Percentiles rank a stretch among this genome's conserved stretches.
These are phyloP conservation scores for Xylota segnis DNA, from an alignment of 2,888 invertebrate genomes.

Conservation along the genomic window DNA sequence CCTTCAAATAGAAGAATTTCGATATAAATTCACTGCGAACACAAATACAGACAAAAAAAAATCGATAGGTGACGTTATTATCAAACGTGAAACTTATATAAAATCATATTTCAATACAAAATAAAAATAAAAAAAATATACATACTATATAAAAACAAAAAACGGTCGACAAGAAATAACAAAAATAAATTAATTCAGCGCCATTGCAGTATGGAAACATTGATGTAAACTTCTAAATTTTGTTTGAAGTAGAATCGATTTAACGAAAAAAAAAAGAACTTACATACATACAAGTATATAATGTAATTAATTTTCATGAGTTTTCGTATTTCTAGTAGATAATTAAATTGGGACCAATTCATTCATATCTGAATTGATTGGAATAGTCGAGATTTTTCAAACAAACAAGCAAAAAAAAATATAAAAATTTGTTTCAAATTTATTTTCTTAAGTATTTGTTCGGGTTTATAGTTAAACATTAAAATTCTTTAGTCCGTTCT, in stretches of 20 bases:
- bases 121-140: constrained; percentile 73
- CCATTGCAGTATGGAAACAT: constrained; percentile 66
- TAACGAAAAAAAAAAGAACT: constrained; percentile 77
- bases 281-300: constrained; percentile 48
- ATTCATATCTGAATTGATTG: constrained; percentile 81
- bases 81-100: constrained; percentile 73
- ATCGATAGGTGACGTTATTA: constrained; percentile 68
- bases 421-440: constrained; percentile 22
- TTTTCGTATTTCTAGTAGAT: constrained; percentile 70
- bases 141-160: constrained; percentile 63
- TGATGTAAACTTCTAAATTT: constrained; percentile 65
- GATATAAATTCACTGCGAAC: constrained; percentile 80
- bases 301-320: constrained; percentile 55
- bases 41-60: constrained; percentile 68
- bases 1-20: constrained; percentile 85
- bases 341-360: constrained; percentile 81
- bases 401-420: constrained; percentile 25
- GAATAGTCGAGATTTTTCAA: constrained; percentile 77
- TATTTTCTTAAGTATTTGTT: background rate
- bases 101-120: constrained; percentile 73
- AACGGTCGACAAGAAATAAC: constrained; percentile 60
- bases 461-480: constrained; percentile 2
- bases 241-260: constrained; percentile 76
- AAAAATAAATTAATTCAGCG: constrained; percentile 55
- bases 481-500: background rate